Evolutionary conservation across 2,888 invertebrate genomes (phyloP).

Genomic region (Ditula angustiorana): DNA sequence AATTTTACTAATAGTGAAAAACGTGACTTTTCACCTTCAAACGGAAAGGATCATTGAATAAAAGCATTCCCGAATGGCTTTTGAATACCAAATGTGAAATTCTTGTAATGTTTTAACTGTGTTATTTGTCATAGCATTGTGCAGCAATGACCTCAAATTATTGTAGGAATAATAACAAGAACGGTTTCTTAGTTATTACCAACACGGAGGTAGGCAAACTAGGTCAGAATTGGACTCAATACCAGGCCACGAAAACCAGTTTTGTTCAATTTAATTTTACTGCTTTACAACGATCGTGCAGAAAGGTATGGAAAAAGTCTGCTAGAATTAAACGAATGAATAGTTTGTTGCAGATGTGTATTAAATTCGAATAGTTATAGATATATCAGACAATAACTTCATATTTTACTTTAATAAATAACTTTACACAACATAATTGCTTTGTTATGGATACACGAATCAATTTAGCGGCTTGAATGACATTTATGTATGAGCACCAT

Average conservation of each 20-base stretch:
- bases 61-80: background rate
- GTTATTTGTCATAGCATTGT: slow-evolving; percentile 20
- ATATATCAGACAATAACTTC: too few relatives aligned
- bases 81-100: background rate
- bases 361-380: too few relatives aligned
- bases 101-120: background rate
- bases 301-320: background rate
- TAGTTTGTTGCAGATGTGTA: background rate
- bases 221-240: slow-evolving; percentile 11
- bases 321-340: background rate
- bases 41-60: background rate
- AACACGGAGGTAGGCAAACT: slow-evolving; percentile 24
- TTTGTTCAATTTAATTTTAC: background rate
- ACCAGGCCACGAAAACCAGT: slow-evolving; percentile 2
- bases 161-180: slow-evolving; percentile 32
- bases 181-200: slow-evolving; percentile 29
- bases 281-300: background rate
- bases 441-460: too few relatives aligned
- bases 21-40: background rate
- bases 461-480: too few relatives aligned
- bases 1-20: background rate
- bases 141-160: slow-evolving; percentile 28
- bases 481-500: too few relatives aligned
- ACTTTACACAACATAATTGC: too few relatives aligned
- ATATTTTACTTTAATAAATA: too few relatives aligned